These are phyloP conservation scores for Troides helena DNA, from an alignment of 2,888 invertebrate genomes.

Conservation along the genomic window DNA sequence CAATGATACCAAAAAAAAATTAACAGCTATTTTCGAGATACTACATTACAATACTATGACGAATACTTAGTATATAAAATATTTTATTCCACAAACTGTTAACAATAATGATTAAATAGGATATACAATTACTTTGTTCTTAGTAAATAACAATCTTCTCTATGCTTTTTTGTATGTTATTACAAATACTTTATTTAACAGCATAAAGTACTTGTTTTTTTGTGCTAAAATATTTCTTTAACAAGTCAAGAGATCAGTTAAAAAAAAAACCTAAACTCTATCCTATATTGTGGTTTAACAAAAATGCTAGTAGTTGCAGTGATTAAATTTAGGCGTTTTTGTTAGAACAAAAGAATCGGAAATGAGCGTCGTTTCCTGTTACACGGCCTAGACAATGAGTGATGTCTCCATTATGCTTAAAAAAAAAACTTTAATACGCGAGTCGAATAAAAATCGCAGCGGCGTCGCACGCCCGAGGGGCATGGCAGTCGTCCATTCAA, in stretches of 20 bases:
- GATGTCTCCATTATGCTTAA: slow-evolving; percentile 21
- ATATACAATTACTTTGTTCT: no score
- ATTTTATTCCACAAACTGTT: no score
- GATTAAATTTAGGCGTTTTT: background rate
- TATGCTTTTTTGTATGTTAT: no score
- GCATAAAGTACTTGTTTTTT: no score
- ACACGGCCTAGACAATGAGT: slow-evolving; percentile 24
- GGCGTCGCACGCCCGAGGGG: slow-evolving; percentile 47
- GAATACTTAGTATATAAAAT: no score
- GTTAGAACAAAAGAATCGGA: background rate
- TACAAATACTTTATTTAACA: no score
- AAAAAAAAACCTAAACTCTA: no score
- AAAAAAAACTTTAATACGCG: slow-evolving; percentile 38
- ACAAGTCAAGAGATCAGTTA: no score
- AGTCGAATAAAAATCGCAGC: slow-evolving; percentile 55
- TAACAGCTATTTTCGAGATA: background rate
- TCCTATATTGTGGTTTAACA: background rate
- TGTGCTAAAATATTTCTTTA: no score
- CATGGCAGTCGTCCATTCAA: slow-evolving; percentile 62
- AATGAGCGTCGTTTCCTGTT: slow-evolving; percentile 13
- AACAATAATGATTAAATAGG: no score
- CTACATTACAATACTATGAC: no score
- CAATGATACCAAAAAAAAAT: background rate
- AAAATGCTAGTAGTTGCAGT: background rate
- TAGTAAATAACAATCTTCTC: no score